Base-by-base conservation (phyloP, 1,140 invertebrate species). In the Papilio polyxenes region DNA sequence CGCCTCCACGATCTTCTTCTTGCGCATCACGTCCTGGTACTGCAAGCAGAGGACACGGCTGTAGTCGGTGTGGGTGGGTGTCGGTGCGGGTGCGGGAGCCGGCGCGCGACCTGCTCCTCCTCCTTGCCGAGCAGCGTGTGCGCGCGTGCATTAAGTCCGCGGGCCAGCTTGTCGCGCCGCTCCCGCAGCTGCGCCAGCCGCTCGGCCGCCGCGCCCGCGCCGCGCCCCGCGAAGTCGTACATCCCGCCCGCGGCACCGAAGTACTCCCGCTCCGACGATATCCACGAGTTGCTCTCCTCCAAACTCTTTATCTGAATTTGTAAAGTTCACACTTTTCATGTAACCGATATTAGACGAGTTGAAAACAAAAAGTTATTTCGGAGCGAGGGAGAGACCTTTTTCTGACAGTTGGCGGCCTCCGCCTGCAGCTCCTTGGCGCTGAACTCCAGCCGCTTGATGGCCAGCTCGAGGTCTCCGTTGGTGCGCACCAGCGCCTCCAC, bases 121-220 rank as follows among this genome's bases (percentile, higher is more conserved):
- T 98, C 97, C 88, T 97, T 97, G 51, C 96, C 97, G 69, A 98
- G 95, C 89, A 98, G 96, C 91, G 96, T 97, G 95, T 98, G 98
- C 7, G 98, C 98, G 86, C 97, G 95, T 81, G 97, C 96, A 92
- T 99, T 99, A 7, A 99, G 96, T 0, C 92, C 92, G 13, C 92
- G 82, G 56, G 97, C 96, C 85, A 99, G 95, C 91, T 97, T 97
- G 76, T 97, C 96, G 82, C 97, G 96, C 3, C 95, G 94, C 83
- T 97, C 96, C 88, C 96, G 93, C 15, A 98, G 91, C 87, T 96
- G 94, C 8, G 88, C 88, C 31, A 96, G 91, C 85, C 97, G 95
- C 89, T 94, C 89, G 92, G 96, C 95, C 84, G 96, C 95, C 83
- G 96, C 96, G 65, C 95, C 92, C 0, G 96, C 96, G 87, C 97